Conservation (phyloP, 2,113 vertebrate genomes). For the Amazona vittata region DNA sequence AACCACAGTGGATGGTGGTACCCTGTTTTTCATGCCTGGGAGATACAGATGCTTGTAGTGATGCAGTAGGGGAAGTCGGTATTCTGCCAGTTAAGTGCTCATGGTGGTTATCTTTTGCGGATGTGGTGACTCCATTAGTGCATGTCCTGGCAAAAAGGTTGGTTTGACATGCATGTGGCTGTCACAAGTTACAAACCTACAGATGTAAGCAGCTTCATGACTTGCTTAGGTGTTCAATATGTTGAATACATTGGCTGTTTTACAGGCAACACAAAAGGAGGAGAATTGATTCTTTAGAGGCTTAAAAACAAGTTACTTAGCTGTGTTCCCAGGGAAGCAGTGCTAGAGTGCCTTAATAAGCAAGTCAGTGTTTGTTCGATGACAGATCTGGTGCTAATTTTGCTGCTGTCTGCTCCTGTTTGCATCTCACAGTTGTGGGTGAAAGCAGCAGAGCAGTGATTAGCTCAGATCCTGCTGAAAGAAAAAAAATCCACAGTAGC, state of each 20-base stretch:
- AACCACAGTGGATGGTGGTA: background rate
- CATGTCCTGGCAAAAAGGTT: background rate
- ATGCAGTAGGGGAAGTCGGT: background rate
- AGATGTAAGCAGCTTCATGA: background rate
- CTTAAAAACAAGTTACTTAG: constrained; percentile 18
- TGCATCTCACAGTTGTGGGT: constrained; percentile 9
- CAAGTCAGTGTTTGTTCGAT: constrained; percentile 13
- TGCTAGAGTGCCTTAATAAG: background rate
- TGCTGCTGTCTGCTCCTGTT: constrained; percentile 47
- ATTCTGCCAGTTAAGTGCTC: background rate
- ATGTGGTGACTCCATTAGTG: background rate
- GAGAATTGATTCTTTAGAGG: background rate
- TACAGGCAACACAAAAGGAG: background rate
- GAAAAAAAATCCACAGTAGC: background rate
- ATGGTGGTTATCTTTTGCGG: background rate
- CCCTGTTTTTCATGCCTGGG: background rate
- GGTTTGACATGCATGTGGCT: background rate
- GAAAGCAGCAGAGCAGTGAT: constrained; percentile 34
- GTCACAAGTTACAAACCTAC: background rate
- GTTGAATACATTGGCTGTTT: background rate
- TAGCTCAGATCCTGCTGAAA: constrained; percentile 39
- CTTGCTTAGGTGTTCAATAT: background rate
- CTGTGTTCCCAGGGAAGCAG: background rate
- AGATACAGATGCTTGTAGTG: rapidly evolving
- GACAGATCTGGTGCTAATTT: constrained; percentile 57